Evolutionary conservation across 2,888 invertebrate genomes (phyloP), one percentile per base, ranked within the genome.

Genomic region (Agrenia bidenticulata): DNA sequence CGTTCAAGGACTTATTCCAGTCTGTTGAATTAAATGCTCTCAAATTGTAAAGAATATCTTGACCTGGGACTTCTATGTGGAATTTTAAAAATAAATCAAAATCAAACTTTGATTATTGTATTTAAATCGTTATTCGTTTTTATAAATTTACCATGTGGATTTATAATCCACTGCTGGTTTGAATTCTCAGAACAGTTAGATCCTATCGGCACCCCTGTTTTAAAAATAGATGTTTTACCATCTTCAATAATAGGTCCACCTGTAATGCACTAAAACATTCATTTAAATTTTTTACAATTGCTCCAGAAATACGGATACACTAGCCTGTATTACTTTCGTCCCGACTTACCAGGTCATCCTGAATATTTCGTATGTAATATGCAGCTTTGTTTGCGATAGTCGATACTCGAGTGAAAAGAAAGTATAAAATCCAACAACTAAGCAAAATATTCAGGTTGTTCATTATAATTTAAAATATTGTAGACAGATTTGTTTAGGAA

Each of bases 181-280:
- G 15, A 26, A 4, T 27, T 19, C 27, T 27, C 21, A 24, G 27
- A 19, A 55, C 62, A 62, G 21, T 27, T 19, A 2, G 23, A 23
- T n/a, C 21, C 24, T 0, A 45, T 2, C 7, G 32, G 7, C 11
- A 19, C 21, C 27, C 62, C 62, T 24, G n/a, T 15, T n/a, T 19
- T 15, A 24, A 1, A 62, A 32, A 11, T 26, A 19, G 2, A 42
- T 26, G 7, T 42, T 1, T 21, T n/a, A 17, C 23, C 21, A 17
- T 21, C n/a, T 7, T 21, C 49, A 11, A 39, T 23, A 0, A 63
- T 37, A 37, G 42, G 53, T 59, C 69, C 69, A 39, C 61, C 64
- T 24, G 66, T 58, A 13, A 69, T n/a, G 55, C 69, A 69, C 69
- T 69, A 27, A 23, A n/a, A n/a, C n/a, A n/a, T n/a, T n/a, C n/a